Base-by-base conservation (phyloP, 2,113 vertebrate species). In the Actenoides hombroni region DNA sequence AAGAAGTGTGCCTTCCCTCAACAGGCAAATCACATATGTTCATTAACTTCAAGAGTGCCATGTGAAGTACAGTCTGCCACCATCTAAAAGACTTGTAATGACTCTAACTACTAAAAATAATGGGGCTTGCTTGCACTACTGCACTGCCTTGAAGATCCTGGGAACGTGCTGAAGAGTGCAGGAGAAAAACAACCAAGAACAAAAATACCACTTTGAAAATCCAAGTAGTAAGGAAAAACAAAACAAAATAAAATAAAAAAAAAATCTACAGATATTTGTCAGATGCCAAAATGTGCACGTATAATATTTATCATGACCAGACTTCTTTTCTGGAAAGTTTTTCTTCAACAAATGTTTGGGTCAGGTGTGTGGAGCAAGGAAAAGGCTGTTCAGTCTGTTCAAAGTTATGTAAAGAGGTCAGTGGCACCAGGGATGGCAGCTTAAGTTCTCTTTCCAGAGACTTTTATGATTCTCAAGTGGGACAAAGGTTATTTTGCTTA, bases 1-100 rank as follows among this genome's bases (percentile, higher is more conserved):
- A 96, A 95, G 95, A 97, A 96, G 95, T 96, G 95, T 96, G 96
- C 95, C 95, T 94, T 95, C 76, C 84, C 75, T 97, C 94, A 51
- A 97, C 94, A 96, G 96, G 96, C 96, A 97, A 97, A 96, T 97
- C 95, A 95, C 96, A 97, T 90, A 94, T 96, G 95, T 97, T 97
- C 95, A 97, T 97, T 97, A 97, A 96, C 96, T 97, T 97, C 88
- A 86, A 95, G 93, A 96, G 93, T 92, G 93, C 83, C 61, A 88
- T 83, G 86, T 96, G 95, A 97, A 97, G 97, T 88, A 93, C 86
- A 92, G 95, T 95, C 96, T 97, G 94, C 90, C 80, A 93, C 95
- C 79, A 88, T 61, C 85, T 86, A 74, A 96, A 96, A 95, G 92
- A 94, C 85, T 95, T 96, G 61, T 85, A 97, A 95, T 95, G 92